phyloP scores from a whole-genome alignment of 92 coral and sea anemone genomes.

The Siderastrea radians region DNA sequence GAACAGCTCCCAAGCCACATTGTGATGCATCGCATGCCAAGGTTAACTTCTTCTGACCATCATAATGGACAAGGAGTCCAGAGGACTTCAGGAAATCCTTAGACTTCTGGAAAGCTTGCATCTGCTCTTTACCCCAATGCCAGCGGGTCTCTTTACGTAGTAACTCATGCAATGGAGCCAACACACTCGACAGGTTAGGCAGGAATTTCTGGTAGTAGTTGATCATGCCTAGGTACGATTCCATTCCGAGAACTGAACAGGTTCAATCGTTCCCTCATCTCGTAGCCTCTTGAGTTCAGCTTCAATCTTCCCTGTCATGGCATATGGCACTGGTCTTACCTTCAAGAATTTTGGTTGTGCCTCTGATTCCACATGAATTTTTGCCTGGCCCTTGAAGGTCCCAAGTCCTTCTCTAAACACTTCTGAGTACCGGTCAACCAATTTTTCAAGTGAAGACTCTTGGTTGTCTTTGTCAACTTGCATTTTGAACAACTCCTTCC shows the following conservation, averaged over 20 bases:
- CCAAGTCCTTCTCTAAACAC: conserved; percentile 44
- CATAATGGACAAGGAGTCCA: conserved; percentile 41
- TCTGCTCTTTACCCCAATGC: conserved; percentile 41
- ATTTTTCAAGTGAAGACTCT: conserved; percentile 47
- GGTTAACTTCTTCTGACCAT: conserved; percentile 8
- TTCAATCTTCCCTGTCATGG: conserved; percentile 43
- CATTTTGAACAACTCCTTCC: conserved; percentile 21
- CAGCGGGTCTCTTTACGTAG: conserved; percentile 21
- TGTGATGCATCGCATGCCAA: conserved; percentile 36
- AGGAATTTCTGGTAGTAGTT: conserved; percentile 54
- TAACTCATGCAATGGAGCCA: conserved; percentile 44
- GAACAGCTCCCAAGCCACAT: conserved; percentile 29
- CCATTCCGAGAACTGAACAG: too few species aligned
- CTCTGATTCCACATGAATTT: conserved; percentile 19
- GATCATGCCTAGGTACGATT: conserved; percentile 55
- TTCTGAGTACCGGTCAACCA: conserved; percentile 26
- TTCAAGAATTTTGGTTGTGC: conserved; percentile 2
- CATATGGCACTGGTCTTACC: conserved; percentile 50
- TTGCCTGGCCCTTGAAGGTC: conserved; percentile 30
- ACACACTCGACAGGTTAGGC: conserved; percentile 44
- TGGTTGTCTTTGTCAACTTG: background rate
- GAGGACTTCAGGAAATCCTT: conserved; percentile 26
- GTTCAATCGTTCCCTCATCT: conserved; percentile 13
- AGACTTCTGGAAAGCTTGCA: conserved; percentile 25
- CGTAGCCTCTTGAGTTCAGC: conserved; percentile 33